Percentiles rank a stretch among this genome's conserved stretches.
phyloP scores from a whole-genome alignment of 2,113 vertebrate genomes.

The Tonatia bakeri region DNA sequence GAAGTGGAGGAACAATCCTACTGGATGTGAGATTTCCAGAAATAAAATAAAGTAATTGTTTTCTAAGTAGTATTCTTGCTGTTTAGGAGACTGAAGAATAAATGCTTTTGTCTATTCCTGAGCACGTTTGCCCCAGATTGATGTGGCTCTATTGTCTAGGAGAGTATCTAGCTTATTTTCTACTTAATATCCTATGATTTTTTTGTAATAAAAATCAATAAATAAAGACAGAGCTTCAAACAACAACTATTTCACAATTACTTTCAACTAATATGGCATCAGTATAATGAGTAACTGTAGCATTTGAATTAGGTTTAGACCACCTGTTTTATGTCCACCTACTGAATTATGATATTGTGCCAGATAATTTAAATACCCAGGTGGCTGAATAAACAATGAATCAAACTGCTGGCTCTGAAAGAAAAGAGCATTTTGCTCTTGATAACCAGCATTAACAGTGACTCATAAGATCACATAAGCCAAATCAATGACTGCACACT shows the following conservation, averaged over 20 bases:
- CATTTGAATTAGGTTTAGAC: background rate
- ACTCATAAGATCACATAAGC: background rate
- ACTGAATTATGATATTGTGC: background rate
- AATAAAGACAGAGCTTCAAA: background rate
- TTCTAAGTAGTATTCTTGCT: background rate
- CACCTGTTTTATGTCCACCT: background rate
- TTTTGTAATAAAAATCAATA: slow-evolving; percentile 15
- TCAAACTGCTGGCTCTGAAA: background rate
- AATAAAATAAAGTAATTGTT: background rate
- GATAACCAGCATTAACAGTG: background rate
- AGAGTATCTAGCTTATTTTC: background rate
- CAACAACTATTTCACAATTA: background rate
- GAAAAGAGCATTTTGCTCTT: background rate
- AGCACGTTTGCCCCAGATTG: background rate
- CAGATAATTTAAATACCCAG: slow-evolving; percentile 37
- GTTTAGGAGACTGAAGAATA: background rate
- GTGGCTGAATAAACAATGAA: background rate
- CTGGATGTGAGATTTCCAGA: background rate
- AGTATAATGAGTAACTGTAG: background rate
- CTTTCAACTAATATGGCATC: background rate
- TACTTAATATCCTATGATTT: background rate
- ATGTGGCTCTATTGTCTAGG: background rate
- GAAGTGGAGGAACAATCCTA: background rate
- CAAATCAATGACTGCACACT: background rate
- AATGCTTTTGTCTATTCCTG: background rate